Conservation (phyloP, 2,113 vertebrate genomes). For the Gasterosteus aculeatus region DNA sequence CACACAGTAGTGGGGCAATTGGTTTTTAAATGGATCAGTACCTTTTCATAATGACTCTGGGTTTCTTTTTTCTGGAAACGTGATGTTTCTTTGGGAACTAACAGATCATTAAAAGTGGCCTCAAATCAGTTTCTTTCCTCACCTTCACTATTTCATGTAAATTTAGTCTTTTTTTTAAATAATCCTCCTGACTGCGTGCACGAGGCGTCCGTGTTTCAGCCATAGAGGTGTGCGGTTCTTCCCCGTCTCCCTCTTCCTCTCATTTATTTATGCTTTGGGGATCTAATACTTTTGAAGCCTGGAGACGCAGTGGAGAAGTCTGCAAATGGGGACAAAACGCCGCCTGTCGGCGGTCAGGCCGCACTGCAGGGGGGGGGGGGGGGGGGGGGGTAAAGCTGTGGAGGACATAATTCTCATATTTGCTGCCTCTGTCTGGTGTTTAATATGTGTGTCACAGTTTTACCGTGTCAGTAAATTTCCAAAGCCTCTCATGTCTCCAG, state of each 20-base stretch:
- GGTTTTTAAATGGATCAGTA: background rate
- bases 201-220: slow-evolving; percentile 22
- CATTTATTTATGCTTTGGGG: slow-evolving; percentile 73
- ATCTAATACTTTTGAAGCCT: slow-evolving; percentile 69
- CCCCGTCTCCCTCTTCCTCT: slow-evolving; percentile 22
- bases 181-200: background rate
- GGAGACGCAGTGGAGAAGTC: slow-evolving; percentile 34
- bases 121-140: background rate
- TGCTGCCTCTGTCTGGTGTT: background rate
- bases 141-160: background rate
- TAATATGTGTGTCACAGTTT: background rate
- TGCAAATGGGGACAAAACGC: slow-evolving; percentile 69
- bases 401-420: slow-evolving; percentile 19
- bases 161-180: background rate
- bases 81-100: background rate
- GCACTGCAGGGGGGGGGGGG: slow-evolving; percentile 6
- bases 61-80: background rate
- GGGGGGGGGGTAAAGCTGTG: background rate
- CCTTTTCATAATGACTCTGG: background rate
- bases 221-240: slow-evolving; percentile 23
- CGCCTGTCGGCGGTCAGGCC: slow-evolving; percentile 57
- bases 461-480: background rate
- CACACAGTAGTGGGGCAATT: fast-evolving
- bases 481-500: background rate
- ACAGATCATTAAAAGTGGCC: background rate